These are phyloP conservation scores for Apostichopus japonicus DNA, from an alignment of 35 echinoderm and acorn worm genomes.

Conservation along the genomic window DNA sequence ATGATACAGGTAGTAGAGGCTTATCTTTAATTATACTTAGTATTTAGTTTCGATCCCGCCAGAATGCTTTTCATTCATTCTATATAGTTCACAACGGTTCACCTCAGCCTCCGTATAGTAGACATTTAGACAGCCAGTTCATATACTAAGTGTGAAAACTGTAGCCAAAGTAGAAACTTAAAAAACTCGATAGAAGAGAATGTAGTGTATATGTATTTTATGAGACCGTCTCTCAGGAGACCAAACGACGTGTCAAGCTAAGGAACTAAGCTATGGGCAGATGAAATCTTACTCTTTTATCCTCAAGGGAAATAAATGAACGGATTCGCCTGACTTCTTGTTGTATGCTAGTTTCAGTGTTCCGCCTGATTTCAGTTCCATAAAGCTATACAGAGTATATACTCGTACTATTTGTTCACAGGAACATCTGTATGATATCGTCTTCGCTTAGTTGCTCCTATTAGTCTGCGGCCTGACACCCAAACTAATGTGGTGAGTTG, in stretches of 20 bases:
- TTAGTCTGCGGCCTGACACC: too few species aligned
- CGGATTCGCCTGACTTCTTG: background rate
- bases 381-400: background rate
- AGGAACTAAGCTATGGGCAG: background rate
- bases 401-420: too few species aligned
- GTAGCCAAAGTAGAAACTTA: background rate
- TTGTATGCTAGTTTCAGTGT: background rate
- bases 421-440: too few species aligned
- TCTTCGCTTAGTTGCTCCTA: too few species aligned
- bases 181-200: background rate
- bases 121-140: background rate
- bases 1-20: too few species aligned
- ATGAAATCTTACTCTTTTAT: background rate
- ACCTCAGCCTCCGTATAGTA: background rate
- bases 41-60: too few species aligned
- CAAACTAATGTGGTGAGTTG: too few species aligned
- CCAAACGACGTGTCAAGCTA: background rate
- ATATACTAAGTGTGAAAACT: background rate
- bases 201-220: background rate
- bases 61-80: too few species aligned
- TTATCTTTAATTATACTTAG: too few species aligned
- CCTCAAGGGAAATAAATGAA: background rate
- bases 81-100: background rate
- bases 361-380: background rate
- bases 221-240: slow-evolving; percentile 2